Base-by-base conservation (phyloP, 2,888 invertebrate genomes). In the Chrysolina oricalcia region DNA sequence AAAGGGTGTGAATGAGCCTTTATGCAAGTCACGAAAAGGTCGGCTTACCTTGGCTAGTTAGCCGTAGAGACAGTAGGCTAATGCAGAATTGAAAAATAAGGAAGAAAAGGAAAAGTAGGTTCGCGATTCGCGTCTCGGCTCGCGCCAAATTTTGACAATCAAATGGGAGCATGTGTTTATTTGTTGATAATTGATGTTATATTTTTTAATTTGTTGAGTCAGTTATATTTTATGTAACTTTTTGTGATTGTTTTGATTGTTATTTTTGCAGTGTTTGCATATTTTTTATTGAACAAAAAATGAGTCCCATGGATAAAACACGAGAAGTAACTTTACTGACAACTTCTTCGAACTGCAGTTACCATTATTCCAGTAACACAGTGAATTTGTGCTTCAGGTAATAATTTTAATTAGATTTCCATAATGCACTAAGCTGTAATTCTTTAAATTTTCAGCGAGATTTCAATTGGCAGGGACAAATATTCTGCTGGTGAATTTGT, bases 121-220 rank as follows among this genome's bases (percentile, higher is more conserved):
- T 27, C 2, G 5, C 27, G 8, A 35, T 35, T 35, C 35, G 4
- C 35, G 4, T 4, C 35, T 35, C 8, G 8, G 35, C 35, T 35
- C 46, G 56, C 70, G 70, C 70, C 70, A 70, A 70, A 46, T 46
- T 46, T 70, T 70, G 70, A 70, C 70, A 62, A 59, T 23, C 35
- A 27, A 59, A 59, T n/a, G 27, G 15, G 0, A 35, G 10, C 59
- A 59, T 59, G 59, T 59, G 59, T 27, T 59, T 23, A 9, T 50
- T n/a, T 50, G 17, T 50, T 50, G n/a, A 19, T 27, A 67, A 46
- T 50, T 67, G 21, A 35, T 43, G 9, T 59, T 65, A n/a, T 64
- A 53, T 40, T 23, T 63, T 70, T 35, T 50, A 46, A 17, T 50
- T 23, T 70, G 70, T 63, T 40, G 59, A 72, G 21, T 59, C 23